Percentiles rank a stretch among this genome's conserved stretches.
Evolutionary conservation across 2,888 invertebrate genomes (phyloP).

Genomic region (Patella pellucida): DNA sequence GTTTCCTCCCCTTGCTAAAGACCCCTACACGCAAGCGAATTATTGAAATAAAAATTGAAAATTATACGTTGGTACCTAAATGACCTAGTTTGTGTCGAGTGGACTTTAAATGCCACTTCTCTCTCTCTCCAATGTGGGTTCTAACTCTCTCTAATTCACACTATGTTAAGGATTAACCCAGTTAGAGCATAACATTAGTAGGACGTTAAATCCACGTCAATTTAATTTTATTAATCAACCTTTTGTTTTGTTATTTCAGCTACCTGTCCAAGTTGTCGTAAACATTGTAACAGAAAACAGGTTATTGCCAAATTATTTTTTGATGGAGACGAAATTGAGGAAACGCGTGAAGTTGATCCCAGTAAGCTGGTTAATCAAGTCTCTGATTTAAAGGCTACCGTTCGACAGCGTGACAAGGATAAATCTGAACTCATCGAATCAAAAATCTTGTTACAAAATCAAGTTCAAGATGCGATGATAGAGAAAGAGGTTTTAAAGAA

Average conservation of each 20-base stretch:
- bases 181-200: too few species aligned
- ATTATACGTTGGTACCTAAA: too few species aligned
- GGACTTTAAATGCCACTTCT: too few species aligned
- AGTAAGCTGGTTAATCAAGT: constrained; percentile 52
- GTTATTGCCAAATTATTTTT: constrained; percentile 54
- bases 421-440: constrained; percentile 28
- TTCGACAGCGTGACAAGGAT: constrained; percentile 43
- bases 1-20: too few species aligned
- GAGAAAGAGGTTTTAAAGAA: background rate
- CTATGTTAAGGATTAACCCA: too few species aligned
- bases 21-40: too few species aligned
- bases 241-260: constrained; percentile 26
- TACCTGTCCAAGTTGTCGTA: constrained; percentile 66
- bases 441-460: background rate
- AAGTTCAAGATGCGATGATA: background rate
- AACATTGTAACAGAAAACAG: constrained; percentile 40
- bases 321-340: constrained; percentile 48
- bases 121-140: too few species aligned
- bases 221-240: too few species aligned
- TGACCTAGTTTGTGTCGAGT: too few species aligned
- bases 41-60: too few species aligned
- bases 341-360: constrained; percentile 41
- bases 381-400: constrained; percentile 42
- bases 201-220: too few species aligned
- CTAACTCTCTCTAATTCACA: too few species aligned